Base-by-base conservation (phyloP, 2,797 vertebrate species). In the Gymnocypris eckloni region DNA sequence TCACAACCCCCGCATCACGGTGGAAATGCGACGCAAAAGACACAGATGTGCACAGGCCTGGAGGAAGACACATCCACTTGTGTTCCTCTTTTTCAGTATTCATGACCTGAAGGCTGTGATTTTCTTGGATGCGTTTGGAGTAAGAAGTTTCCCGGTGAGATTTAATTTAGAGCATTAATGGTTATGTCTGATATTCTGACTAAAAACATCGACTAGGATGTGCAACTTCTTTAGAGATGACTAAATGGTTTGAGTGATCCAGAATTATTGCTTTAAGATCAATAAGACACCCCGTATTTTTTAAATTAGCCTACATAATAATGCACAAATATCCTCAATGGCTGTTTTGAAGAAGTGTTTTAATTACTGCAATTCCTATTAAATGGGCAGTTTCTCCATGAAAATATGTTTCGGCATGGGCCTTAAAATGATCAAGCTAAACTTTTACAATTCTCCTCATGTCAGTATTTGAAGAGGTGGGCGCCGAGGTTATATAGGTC, bases 401-500 rank as follows among this genome's bases (percentile, higher is more conserved):
- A 48, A 61, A 71, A 59, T 2, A 8, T 71, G 48, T 71, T 72
- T 72, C 10, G 3, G 52, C 43, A 50, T 39, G 45, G 41, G 52
- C 79, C 43, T 75, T 50, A 43, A 83, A 82, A 22, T 41, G 5
- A 75, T 52, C 61, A 90, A 92, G 91, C 84, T 86, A 86, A 86
- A 87, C 69, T 89, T 92, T 91, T 89, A 70, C 41, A 33, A 90
- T 93, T 94, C 90, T 89, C 81, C 45, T 81, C 90, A 91, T 94
- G 94, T 94, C 93, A 94, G 94, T 93, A 86, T 93, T 93, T 92
- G 92, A 89, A 82, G 37, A 86, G 75, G 88, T 84, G 79, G 71
- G 22, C 91, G 77, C 66, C 85, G 54, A 83, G 69, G 89, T 90
- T 93, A 94, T 95, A 92, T 95, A 94, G 95, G 95, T 95, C 94